Evolutionary conservation across 2,888 invertebrate species (phyloP).

Genomic region (Bombyx huttoni): DNA sequence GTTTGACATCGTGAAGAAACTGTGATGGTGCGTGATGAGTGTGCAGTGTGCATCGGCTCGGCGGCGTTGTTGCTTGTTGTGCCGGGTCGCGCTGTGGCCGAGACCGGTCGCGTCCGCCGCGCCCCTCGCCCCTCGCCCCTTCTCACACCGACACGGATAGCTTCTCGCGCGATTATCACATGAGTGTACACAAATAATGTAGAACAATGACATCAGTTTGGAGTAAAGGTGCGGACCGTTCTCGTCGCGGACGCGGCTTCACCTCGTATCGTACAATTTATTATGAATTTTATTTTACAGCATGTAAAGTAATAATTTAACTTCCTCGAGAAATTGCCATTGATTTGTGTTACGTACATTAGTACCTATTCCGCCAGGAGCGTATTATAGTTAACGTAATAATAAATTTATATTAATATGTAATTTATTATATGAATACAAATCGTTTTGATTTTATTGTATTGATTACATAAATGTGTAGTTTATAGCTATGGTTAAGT

Average conservation of each 20-base stretch:
- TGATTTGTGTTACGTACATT: constrained; percentile 28
- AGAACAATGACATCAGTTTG: constrained; percentile 21
- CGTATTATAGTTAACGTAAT: constrained; percentile 17
- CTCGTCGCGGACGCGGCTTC: constrained; percentile 7
- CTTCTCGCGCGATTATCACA: constrained; percentile 13
- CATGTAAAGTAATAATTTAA: constrained; percentile 23
- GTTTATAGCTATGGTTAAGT: constrained; percentile 45
- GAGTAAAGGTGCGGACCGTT: constrained; percentile 11
- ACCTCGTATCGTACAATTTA: constrained; percentile 16
- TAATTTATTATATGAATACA: constrained; percentile 38
- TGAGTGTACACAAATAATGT: constrained; percentile 13
- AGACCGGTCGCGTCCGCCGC: constrained; percentile 6
- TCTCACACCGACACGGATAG: background rate
- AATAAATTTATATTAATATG: constrained; percentile 26
- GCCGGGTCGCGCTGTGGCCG: constrained; percentile 12
- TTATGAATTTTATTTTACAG: constrained; percentile 21
- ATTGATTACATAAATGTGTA: constrained; percentile 57
- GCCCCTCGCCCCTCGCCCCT: constrained; percentile 9
- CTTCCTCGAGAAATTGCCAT: constrained; percentile 44
- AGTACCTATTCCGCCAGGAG: constrained; percentile 15
- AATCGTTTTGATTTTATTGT: constrained; percentile 44
- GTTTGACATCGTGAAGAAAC: constrained; percentile 94
- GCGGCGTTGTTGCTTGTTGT: constrained; percentile 8
- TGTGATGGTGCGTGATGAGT: constrained; percentile 61
- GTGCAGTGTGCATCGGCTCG: constrained; percentile 9